Evolutionary conservation across 2,888 invertebrate genomes (phyloP), one percentile per base, ranked within the genome.

Genomic region (Melieria omissa): DNA sequence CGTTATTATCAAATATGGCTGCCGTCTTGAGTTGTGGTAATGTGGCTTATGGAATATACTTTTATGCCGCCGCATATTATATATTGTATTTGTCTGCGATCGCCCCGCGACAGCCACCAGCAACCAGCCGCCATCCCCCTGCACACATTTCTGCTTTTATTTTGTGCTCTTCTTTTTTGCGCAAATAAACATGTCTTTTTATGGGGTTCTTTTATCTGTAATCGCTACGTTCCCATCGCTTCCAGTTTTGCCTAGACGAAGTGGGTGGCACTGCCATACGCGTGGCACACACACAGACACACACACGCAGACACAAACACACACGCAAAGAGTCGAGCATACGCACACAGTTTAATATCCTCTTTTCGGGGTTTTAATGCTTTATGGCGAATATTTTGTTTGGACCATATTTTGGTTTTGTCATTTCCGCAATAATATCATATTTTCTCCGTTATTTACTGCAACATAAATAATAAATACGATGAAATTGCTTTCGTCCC

Each of bases 11-110:
- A 65, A 73, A 73, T 64, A 73, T 72, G 73, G 69, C 61, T 44
- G 65, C 73, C 49, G 55, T 65, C 64, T 5, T 60, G 54, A 58
- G 68, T 71, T 65, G 72, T 70, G 72, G 44, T 69, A 74, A 73
- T 74, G 72, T 72, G 74, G 74, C 72, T 73, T 76, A 76, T 76
- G 76, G 73, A 73, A 76, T 75, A 76, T 73, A 76, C 74, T 76
- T 77, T 75, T 73, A 73, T 75, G 75, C 72, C 73, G 71, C 73
- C 71, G 73, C 72, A 75, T 74, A 10, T 66, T 58, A 52, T 66
- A 29, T 58, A 5, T 41, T 29, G 29, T 66, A 58, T 58, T 47
- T 58, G 10, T 66, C 58, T 62, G 14, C 14, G 44, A 14, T 7
- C 41, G 58, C 41, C 12, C 12, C 14, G 4, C 57, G 16, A 14